These are phyloP conservation scores for Piprites chloris DNA, from an alignment of 2,113 vertebrate species.

Conservation along the genomic window DNA sequence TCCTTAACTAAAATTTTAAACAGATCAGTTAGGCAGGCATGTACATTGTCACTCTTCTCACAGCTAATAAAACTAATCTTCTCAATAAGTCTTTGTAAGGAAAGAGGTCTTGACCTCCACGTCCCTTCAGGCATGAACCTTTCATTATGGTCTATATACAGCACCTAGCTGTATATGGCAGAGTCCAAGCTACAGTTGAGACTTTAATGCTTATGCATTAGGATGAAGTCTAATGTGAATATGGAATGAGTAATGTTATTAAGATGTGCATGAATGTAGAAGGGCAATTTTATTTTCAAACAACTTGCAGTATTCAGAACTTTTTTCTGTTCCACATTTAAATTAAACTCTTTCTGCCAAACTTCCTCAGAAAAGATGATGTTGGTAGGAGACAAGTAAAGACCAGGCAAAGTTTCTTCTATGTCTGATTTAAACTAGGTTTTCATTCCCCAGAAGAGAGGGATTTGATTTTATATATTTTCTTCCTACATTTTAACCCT, in stretches of 20 bases:
- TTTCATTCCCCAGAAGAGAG: not conserved
- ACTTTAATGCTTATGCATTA: not conserved
- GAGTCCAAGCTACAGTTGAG: not conserved
- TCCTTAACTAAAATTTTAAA: not conserved
- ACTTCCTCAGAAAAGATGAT: not conserved
- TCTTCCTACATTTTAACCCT: not conserved
- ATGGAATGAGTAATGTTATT: not conserved
- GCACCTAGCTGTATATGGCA: not conserved
- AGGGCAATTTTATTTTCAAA: not conserved
- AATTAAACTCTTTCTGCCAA: not conserved
- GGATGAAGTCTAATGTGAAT: not conserved
- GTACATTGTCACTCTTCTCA: not conserved
- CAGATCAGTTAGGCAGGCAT: not conserved
- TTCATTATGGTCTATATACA: not conserved
- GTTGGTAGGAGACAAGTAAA: not conserved
- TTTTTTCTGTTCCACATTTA: not conserved
- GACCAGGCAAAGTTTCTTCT: not conserved
- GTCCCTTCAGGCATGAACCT: not conserved
- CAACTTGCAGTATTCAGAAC: not conserved
- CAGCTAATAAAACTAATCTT: not conserved
- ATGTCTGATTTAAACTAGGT: not conserved
- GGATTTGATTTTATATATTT: not conserved
- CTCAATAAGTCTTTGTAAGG: not conserved
- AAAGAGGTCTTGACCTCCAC: not conserved
- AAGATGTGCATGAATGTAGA: not conserved